Evolutionary conservation across 64 coral and sea anemone species (phyloP).

Genomic region (Hydrozoanthus tunicans): DNA sequence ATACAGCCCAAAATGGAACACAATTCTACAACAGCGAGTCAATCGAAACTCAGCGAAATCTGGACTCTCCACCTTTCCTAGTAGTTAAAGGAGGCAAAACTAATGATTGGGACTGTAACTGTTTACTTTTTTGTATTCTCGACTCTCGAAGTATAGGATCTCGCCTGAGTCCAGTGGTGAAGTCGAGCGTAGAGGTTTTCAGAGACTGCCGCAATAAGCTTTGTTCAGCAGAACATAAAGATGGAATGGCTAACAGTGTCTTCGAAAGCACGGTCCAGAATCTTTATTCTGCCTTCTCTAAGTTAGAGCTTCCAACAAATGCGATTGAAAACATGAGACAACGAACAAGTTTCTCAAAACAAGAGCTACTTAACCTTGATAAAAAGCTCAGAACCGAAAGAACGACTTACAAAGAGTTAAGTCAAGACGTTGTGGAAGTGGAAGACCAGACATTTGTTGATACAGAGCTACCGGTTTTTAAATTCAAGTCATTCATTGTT

Average conservation of each 20-base stretch:
- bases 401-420: background rate
- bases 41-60: slow-evolving; percentile 23
- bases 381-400: slow-evolving; percentile 6
- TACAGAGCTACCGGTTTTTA: background rate
- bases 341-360: slow-evolving; percentile 4
- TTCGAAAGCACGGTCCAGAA: slow-evolving; percentile 28
- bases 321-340: slow-evolving; percentile 13
- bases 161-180: background rate
- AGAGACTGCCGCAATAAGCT: slow-evolving; percentile 25
- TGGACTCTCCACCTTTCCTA: slow-evolving; percentile 6
- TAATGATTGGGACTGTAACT: slow-evolving; percentile 60
- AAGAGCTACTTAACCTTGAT: slow-evolving; percentile 40
- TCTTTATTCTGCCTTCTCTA: slow-evolving; percentile 24
- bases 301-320: slow-evolving; percentile 30
- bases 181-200: background rate
- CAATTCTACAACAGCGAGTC: slow-evolving; percentile 59
- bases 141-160: slow-evolving; percentile 45
- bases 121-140: slow-evolving; percentile 63
- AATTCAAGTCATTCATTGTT: slow-evolving; percentile 13
- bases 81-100: slow-evolving; percentile 56
- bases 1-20: slow-evolving; percentile 44
- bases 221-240: slow-evolving; percentile 13
- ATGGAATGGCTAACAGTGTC: slow-evolving; percentile 15
- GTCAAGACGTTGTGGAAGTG: background rate
- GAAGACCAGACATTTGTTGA: background rate